Evolutionary conservation across 2,888 invertebrate species (phyloP), one percentile per base, ranked within the genome.

Genomic region (Tenthredo livida): DNA sequence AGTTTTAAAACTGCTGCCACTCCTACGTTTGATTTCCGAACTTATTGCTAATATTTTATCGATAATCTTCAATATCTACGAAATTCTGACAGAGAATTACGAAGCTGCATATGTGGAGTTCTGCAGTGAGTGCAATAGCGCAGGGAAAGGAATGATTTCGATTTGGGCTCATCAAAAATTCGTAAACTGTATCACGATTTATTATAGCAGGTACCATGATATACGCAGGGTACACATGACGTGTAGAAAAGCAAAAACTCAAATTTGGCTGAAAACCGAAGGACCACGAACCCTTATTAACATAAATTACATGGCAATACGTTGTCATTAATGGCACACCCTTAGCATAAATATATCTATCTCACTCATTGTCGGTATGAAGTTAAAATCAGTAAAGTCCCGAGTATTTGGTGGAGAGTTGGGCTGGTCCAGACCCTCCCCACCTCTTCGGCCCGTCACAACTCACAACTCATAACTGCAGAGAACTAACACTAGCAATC

Each of bases 381-480:
- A 54, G 84, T 82, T 80, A 85, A 84, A 85, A 86, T 86, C 85
- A 65, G 80, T 25, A 33, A 40, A 54, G 77, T 77, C 77, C 77
- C 50, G 15, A 50, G 54, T 50, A 29, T 75, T 47, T 12, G 47
- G 21, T 47, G 43, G 21, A 85, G 86, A 85, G 85, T 86, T 87
- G 85, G 86, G 86, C 87, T 84, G 86, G 87, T 86, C 86, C 67
- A 43, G 40, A 67, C 43, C 88, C 87, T 87, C 88, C 89, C 88
- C 84, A 86, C 87, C 89, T 88, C 88, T 89, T 88, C 86, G 87
- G 84, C 87, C 88, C 87, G 89, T 89, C 89, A 88, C 88, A 89
- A 88, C 88, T 82, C 82, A 82, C 82, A 82, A 82, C 47, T 54
- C 54, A 21, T 17, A 77, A 77, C 15, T 54, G 29, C n/a, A n/a